Conservation (phyloP, 2,888 invertebrate genomes). For the Athripsodes cinereus region DNA sequence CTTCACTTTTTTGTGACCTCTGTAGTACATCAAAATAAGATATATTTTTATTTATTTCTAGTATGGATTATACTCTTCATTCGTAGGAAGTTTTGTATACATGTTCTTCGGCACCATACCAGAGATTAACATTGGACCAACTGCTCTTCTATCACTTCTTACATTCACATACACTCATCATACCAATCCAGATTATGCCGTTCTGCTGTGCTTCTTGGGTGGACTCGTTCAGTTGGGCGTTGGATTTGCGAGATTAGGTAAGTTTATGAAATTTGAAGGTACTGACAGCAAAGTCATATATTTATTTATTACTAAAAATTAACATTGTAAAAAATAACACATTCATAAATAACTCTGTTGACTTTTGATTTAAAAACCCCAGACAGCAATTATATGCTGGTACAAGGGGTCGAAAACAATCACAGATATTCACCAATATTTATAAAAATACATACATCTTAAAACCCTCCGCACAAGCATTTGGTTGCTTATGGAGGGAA, state of each 20-base stretch:
- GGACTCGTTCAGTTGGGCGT: conserved; percentile 59
- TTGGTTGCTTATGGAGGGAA: too few relatives aligned
- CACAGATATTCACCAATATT: too few relatives aligned
- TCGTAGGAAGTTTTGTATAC: conserved; percentile 73
- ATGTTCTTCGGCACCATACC: conserved; percentile 67
- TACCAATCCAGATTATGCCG: conserved; percentile 54
- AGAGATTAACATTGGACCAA: conserved; percentile 64
- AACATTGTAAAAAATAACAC: too few relatives aligned
- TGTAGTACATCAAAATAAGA: neutral
- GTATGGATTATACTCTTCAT: conserved; percentile 80
- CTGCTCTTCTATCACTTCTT: conserved; percentile 70
- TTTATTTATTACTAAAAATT: too few relatives aligned
- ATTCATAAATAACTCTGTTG: too few relatives aligned
- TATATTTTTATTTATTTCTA: conserved; percentile 36
- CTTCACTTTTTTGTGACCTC: too few relatives aligned
- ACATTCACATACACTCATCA: conserved; percentile 59
- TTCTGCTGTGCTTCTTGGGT: conserved; percentile 59
- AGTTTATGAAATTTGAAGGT: conserved; percentile 17
- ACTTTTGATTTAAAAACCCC: too few relatives aligned
- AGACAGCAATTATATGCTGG: too few relatives aligned
- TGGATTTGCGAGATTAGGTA: conserved; percentile 61
- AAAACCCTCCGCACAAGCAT: too few relatives aligned
- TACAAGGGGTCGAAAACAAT: too few relatives aligned
- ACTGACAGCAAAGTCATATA: neutral
- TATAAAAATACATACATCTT: too few relatives aligned